Percentiles rank a stretch among this genome's conserved stretches.
Evolutionary conservation across 2,888 invertebrate genomes (phyloP).

Genomic region (Beris chalybata): DNA sequence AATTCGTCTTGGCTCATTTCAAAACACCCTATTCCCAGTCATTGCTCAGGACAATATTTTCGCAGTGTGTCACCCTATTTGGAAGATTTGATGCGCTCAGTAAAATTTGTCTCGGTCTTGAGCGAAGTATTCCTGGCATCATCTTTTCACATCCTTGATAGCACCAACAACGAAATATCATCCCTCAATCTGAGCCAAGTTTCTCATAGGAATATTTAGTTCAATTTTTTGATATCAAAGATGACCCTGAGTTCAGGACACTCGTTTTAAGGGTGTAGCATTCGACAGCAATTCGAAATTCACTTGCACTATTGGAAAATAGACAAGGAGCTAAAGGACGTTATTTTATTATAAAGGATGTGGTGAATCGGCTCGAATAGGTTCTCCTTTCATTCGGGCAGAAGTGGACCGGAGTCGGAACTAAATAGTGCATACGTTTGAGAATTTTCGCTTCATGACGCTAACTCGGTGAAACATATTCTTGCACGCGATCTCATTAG

Average conservation of each 20-base stretch:
- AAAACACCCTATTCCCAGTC: slow-evolving; percentile 3
- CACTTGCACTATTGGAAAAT: slow-evolving; percentile 3
- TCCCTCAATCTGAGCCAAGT: slow-evolving; percentile 1
- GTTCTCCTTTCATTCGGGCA: too few species aligned
- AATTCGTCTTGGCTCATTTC: slow-evolving; percentile 39
- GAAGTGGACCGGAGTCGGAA: slow-evolving; percentile 37
- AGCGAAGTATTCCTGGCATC: slow-evolving; percentile 22
- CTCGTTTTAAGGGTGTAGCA: not conserved
- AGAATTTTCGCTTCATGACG: slow-evolving; percentile 45
- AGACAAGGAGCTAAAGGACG: slow-evolving; percentile 10
- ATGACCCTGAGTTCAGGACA: too few species aligned
- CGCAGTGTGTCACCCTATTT: slow-evolving; percentile 37
- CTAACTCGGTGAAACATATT: slow-evolving; percentile 56
- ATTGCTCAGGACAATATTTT: slow-evolving; percentile 37
- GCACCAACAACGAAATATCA: not conserved
- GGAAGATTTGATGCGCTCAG: slow-evolving; percentile 53
- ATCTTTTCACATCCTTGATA: slow-evolving; percentile 20
- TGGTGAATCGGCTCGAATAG: too few species aligned
- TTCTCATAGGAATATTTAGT: slow-evolving; percentile 39
- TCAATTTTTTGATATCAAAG: not conserved
- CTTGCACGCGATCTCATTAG: slow-evolving; percentile 45
- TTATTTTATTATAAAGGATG: too few species aligned
- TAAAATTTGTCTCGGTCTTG: slow-evolving; percentile 48
- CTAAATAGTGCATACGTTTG: slow-evolving; percentile 44
- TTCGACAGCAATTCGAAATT: slow-evolving; percentile 24